These are phyloP conservation scores for Andricus quercusramuli DNA, from an alignment of 2,888 invertebrate genomes.

Conservation along the genomic window DNA sequence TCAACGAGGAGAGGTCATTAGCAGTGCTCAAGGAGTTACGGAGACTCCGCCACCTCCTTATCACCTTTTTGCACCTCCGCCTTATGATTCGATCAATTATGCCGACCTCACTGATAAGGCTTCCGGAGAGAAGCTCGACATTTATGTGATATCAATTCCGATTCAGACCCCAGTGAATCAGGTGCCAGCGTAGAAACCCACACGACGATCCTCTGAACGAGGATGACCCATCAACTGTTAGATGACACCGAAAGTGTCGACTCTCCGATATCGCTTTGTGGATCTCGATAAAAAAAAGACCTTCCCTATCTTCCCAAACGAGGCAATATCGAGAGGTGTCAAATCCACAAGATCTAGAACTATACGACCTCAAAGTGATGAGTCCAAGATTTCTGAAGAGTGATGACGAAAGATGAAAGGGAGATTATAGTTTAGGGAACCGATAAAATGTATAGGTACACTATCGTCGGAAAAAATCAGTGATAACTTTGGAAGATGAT, in stretches of 20 bases:
- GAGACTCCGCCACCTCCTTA: slow-evolving; percentile 81
- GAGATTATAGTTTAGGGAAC: not conserved
- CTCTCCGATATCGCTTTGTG: slow-evolving; percentile 37
- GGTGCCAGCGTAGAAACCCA: slow-evolving; percentile 55
- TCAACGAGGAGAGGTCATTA: slow-evolving; percentile 63
- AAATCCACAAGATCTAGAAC: not conserved
- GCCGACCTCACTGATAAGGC: slow-evolving; percentile 77
- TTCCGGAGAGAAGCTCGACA: slow-evolving; percentile 75
- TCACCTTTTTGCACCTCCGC: slow-evolving; percentile 81
- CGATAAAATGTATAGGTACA: not conserved
- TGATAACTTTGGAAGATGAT: too few species aligned
- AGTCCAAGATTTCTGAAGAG: not conserved
- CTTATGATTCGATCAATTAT: slow-evolving; percentile 79
- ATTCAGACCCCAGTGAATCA: slow-evolving; percentile 72
- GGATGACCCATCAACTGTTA: slow-evolving; percentile 1
- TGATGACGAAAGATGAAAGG: not conserved
- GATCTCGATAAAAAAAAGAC: not conserved
- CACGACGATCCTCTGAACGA: slow-evolving; percentile 41
- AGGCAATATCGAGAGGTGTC: not conserved
- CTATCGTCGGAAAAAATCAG: too few species aligned
- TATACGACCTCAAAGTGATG: not conserved
- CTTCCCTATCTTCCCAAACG: not conserved
- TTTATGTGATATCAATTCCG: slow-evolving; percentile 79
- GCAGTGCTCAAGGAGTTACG: slow-evolving; percentile 59
- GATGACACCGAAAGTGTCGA: slow-evolving; percentile 48